Evolutionary conservation across 2,888 invertebrate species (phyloP).

Genomic region (Ischnus inquisitorius): DNA sequence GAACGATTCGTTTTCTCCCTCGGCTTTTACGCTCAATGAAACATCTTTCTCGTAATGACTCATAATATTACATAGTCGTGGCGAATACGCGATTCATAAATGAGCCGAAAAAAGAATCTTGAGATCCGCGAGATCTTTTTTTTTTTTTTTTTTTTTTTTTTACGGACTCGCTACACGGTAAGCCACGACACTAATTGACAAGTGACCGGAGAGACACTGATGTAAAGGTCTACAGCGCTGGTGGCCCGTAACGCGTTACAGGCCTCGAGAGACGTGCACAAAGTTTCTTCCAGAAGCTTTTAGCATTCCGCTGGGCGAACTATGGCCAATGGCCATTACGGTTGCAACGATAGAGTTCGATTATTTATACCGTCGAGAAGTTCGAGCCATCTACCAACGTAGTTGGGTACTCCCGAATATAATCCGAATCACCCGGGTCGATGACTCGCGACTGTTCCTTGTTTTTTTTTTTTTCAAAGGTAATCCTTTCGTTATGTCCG

Average conservation of each 20-base stretch:
- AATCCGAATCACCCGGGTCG: background rate
- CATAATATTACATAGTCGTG: slow-evolving; percentile 9
- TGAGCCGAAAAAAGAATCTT: background rate
- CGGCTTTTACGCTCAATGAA: slow-evolving; percentile 44
- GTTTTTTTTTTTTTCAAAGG: background rate
- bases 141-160: background rate
- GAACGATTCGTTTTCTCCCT: slow-evolving; percentile 44
- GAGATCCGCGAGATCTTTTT: background rate
- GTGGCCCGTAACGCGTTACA: slow-evolving; percentile 9
- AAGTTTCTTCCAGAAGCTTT: slow-evolving; percentile 46
- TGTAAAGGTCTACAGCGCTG: background rate
- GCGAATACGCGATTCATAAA: background rate
- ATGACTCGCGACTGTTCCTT: background rate
- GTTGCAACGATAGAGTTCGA: slow-evolving; percentile 34
- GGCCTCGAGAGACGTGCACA: slow-evolving; percentile 15
- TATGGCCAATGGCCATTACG: slow-evolving; percentile 10
- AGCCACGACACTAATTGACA: slow-evolving; percentile 16
- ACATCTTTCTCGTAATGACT: slow-evolving; percentile 20
- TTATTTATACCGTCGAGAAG: slow-evolving; percentile 29
- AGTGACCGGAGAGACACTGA: background rate
- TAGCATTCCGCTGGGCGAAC: slow-evolving; percentile 31
- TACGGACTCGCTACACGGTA: too few species aligned
- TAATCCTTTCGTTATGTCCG: too few species aligned
- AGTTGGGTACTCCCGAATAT: background rate
- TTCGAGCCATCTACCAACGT: background rate